Conservation (phyloP, 2,113 vertebrate genomes). For the Gobiocypris rarus region DNA sequence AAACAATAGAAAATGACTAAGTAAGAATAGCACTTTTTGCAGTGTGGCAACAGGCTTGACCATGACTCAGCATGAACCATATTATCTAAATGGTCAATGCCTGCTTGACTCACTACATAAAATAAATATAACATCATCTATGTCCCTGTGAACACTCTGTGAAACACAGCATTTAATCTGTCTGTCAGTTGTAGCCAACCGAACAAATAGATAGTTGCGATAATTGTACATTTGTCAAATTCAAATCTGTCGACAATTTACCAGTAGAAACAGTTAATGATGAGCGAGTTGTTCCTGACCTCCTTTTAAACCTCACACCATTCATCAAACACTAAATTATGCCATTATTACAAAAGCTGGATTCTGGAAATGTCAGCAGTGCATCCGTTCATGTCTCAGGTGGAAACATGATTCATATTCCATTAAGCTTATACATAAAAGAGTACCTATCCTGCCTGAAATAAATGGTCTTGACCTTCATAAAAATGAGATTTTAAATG, state of each 20-base stretch:
- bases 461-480: conserved; percentile 79
- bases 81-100: neutral
- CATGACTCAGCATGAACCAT: neutral
- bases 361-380: conserved; percentile 74
- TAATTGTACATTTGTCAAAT: conserved; percentile 58
- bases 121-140: neutral
- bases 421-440: conserved; percentile 73
- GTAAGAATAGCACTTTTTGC: no score
- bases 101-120: neutral
- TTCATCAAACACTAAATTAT: conserved; percentile 72
- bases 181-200: conserved; percentile 4
- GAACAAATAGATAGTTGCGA: conserved; percentile 42
- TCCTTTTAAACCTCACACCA: conserved; percentile 66
- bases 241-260: conserved; percentile 68
- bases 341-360: conserved; percentile 68
- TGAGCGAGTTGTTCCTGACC: conserved; percentile 65
- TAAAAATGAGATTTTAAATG: conserved; percentile 75
- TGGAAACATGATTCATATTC: conserved; percentile 73
- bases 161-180: neutral
- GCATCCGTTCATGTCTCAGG: conserved; percentile 73
- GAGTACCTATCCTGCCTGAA: conserved; percentile 67
- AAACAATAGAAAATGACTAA: no score
- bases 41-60: neutral
- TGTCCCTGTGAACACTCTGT: neutral
- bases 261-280: conserved; percentile 65